These are phyloP conservation scores for Spinus pinus DNA, from an alignment of 2,797 vertebrate species.

Conservation along the genomic window DNA sequence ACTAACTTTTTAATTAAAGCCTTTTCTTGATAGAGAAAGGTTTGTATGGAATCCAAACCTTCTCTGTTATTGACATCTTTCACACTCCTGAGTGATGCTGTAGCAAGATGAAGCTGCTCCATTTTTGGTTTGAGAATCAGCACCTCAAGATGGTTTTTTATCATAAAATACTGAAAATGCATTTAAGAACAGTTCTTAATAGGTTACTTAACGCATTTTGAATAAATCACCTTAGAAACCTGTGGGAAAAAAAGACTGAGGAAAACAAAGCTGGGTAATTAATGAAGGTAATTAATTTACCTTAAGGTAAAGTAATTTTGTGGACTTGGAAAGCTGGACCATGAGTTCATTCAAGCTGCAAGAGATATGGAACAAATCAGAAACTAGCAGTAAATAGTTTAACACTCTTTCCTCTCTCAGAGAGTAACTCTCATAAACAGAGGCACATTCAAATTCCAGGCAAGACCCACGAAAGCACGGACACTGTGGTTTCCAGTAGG, in stretches of 20 bases:
- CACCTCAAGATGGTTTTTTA: not conserved
- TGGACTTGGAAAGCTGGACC: slow-evolving; percentile 22
- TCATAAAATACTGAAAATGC: not conserved
- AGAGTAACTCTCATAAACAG: not conserved
- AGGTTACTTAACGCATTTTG: not conserved
- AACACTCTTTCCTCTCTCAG: not conserved
- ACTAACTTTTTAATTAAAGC: not conserved
- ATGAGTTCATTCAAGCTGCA: not conserved
- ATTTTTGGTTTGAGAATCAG: not conserved
- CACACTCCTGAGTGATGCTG: not conserved
- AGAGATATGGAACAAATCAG: not conserved
- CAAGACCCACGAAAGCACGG: accelerated
- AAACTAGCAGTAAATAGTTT: not conserved
- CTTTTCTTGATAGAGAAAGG: not conserved
- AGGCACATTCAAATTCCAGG: not conserved
- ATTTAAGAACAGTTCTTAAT: not conserved
- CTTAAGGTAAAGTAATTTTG: slow-evolving; percentile 15
- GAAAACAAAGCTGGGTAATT: not conserved
- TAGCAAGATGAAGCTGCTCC: not conserved
- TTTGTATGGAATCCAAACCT: not conserved
- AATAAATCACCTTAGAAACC: not conserved
- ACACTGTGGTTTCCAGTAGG: not conserved
- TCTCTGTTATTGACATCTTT: not conserved
- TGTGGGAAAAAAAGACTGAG: not conserved
- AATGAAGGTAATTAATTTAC: too few relatives aligned